phyloP scores from a whole-genome alignment of 2,888 invertebrate genomes.

The Allophyes oxyacanthae region DNA sequence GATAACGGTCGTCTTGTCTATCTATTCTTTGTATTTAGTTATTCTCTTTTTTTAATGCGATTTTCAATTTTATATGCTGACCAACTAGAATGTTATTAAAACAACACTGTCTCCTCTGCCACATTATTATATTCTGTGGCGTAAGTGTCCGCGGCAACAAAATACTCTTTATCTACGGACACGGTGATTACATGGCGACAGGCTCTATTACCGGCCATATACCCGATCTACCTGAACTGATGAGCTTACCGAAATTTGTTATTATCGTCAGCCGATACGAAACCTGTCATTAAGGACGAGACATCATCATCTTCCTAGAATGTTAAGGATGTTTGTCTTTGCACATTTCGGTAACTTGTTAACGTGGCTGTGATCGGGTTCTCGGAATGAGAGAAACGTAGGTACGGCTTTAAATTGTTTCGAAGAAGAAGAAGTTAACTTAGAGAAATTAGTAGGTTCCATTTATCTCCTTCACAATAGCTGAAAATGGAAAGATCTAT shows the following conservation, averaged over 20 bases:
- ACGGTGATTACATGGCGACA: constrained; percentile 76
- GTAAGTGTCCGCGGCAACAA: constrained; percentile 46
- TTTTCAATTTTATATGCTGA: too few relatives aligned
- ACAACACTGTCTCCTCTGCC: constrained; percentile 18
- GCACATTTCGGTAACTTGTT: constrained; percentile 26
- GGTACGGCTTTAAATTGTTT: constrained; percentile 8
- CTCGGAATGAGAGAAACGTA: constrained; percentile 19
- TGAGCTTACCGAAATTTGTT: constrained; percentile 48
- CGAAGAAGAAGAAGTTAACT: constrained; percentile 14
- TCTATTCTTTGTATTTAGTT: too few relatives aligned
- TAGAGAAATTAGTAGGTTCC: too few relatives aligned
- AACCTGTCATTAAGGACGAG: constrained; percentile 46
- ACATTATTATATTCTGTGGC: constrained; percentile 25
- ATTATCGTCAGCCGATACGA: constrained; percentile 36
- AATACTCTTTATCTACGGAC: constrained; percentile 61
- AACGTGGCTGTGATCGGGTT: constrained; percentile 20
- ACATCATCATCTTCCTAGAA: constrained; percentile 47
- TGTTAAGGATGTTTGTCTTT: constrained; percentile 45
- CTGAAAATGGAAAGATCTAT: too few relatives aligned
- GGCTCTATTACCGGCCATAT: constrained; percentile 59
- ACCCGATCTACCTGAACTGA: constrained; percentile 59
- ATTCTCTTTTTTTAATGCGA: too few relatives aligned
- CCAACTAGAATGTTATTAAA: not conserved
- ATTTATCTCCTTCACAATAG: too few relatives aligned
- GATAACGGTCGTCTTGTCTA: too few relatives aligned